Evolutionary conservation across 2,113 vertebrate genomes (phyloP).

Genomic region (Sus scrofa): DNA sequence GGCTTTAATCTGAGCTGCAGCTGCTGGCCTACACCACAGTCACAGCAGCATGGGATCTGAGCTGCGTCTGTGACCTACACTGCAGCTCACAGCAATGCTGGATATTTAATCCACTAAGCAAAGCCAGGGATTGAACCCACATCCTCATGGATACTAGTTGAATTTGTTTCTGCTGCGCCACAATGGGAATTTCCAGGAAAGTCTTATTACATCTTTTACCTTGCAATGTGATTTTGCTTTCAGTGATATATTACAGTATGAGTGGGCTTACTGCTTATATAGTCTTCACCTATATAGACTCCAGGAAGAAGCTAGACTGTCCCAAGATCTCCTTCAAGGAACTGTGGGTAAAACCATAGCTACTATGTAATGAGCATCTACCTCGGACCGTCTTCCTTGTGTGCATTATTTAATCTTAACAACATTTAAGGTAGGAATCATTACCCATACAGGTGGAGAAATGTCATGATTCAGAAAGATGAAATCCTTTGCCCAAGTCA

Average conservation of each 20-base stretch:
- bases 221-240: neutral
- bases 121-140: too few relatives aligned
- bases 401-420: neutral
- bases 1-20: too few relatives aligned
- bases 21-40: too few relatives aligned
- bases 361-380: neutral
- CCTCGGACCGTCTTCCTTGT: neutral
- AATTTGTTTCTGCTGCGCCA: too few relatives aligned
- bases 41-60: too few relatives aligned
- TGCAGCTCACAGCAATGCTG: too few relatives aligned
- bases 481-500: neutral
- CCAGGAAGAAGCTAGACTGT: neutral
- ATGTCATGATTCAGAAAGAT: neutral
- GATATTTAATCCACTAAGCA: too few relatives aligned
- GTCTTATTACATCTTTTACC: neutral
- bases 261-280: neutral
- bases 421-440: neutral
- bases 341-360: neutral
- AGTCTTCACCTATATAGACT: neutral
- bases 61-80: too few relatives aligned
- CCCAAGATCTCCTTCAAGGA: neutral
- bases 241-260: neutral
- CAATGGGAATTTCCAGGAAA: too few relatives aligned
- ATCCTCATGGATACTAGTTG: too few relatives aligned
- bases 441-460: neutral